Evolutionary conservation across 2,888 invertebrate species (phyloP), one percentile per base, ranked within the genome.

Genomic region (Drosophila neonasuta): DNA sequence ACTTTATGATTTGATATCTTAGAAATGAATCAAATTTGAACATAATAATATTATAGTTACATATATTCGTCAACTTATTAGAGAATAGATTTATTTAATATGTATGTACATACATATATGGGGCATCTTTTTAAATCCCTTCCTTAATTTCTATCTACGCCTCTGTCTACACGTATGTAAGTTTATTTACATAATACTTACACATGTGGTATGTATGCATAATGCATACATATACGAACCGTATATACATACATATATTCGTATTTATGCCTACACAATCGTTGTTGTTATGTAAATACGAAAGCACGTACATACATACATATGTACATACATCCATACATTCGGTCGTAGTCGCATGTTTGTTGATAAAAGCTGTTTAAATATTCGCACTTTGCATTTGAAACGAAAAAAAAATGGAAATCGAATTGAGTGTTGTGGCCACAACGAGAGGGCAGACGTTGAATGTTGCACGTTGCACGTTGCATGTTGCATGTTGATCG

Each of bases 351-450:
- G 41, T 17, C 10, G 42, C n/a, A 46, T 50, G 45, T 59, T 36
- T 67, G 63, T 68, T 64, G 68, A 74, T 77, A 77, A 74, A 74
- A 77, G 74, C 74, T 74, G 78, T 74, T 74, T 65, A 74, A 74
- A 74, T 77, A 77, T 77, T 74, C 74, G 74, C 78, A 68, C 68
- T 64, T 58, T 42, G 15, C 60, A 56, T 64, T 73, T 61, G 39
- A 64, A 77, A 72, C 24, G 24, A 11, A 45, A 62, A 50, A 44
- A 45, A 44, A 41, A 32, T 24, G 6, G 8, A 30, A 61, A 48
- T 42, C 29, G 32, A 20, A 55, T 55, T 49, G 8, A 24, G 3
- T 9, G 6, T 20, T 8, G 13, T 2, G 29, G 41, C 42, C 17
- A 8, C 20, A 9, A 29, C 10, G n/a, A 24, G 39, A 17, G 39